These are phyloP conservation scores for Smutsia gigantea DNA, from an alignment of 2,797 vertebrate species.

Conservation along the genomic window DNA sequence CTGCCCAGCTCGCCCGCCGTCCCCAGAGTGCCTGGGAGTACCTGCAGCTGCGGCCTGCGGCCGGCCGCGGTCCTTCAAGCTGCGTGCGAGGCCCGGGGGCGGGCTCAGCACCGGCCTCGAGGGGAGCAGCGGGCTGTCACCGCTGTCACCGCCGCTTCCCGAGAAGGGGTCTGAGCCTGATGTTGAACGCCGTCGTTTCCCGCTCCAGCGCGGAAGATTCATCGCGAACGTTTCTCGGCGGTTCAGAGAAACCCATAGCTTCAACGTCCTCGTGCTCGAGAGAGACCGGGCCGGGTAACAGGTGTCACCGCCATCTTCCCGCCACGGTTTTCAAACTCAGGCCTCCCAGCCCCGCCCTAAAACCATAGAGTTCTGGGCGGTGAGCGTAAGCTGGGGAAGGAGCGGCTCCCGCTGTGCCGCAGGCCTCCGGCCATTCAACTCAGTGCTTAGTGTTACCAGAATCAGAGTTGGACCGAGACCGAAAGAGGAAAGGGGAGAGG, in stretches of 20 bases:
- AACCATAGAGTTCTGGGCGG: slow-evolving; percentile 63
- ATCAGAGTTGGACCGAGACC: accelerated
- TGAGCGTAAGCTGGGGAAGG: not conserved
- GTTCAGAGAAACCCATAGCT: not conserved
- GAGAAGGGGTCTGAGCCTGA: slow-evolving; percentile 69
- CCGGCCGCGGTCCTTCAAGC: slow-evolving; percentile 36
- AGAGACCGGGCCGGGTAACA: accelerated
- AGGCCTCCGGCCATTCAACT: not conserved
- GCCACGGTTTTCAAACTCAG: slow-evolving; percentile 79
- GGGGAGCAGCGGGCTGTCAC: slow-evolving; percentile 72
- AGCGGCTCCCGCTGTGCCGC: not conserved
- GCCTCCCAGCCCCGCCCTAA: slow-evolving; percentile 43
- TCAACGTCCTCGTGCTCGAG: not conserved
- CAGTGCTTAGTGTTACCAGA: accelerated
- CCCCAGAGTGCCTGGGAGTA: not conserved
- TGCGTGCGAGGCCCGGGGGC: slow-evolving; percentile 90
- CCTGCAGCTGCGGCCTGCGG: not conserved
- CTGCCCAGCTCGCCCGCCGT: not conserved
- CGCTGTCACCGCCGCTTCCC: slow-evolving; percentile 54
- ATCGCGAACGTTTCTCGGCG: not conserved
- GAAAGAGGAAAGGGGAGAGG: too few relatives aligned
- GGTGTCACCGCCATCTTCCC: slow-evolving; percentile 71
- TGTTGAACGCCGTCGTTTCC: not conserved
- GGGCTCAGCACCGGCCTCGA: slow-evolving; percentile 89
- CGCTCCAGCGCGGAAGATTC: not conserved